A percentile compares a stretch with the other conserved stretches of the same genome.
Evolutionary conservation across 1,140 invertebrate genomes (phyloP).

Genomic region (Whitmania pigra): DNA sequence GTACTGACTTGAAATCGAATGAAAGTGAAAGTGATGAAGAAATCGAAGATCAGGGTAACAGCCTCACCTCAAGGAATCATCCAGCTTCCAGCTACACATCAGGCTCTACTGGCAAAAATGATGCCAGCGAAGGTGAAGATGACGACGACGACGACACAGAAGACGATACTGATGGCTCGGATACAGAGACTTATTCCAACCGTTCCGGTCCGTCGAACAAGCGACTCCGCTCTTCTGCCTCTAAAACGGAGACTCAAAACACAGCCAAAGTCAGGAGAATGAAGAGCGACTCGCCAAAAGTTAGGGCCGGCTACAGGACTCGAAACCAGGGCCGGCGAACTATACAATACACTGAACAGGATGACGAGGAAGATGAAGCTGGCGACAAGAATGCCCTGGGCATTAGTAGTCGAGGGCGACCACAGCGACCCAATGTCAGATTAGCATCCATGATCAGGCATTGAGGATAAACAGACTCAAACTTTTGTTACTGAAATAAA

Average conservation of each 20-base stretch:
- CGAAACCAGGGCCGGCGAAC: conserved; percentile 34
- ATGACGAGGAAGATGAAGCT: conserved; percentile 30
- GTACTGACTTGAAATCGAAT: neutral
- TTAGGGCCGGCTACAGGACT: conserved; percentile 15
- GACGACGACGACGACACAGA: conserved; percentile 17
- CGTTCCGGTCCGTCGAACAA: conserved; percentile 34
- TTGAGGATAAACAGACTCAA: too few species aligned
- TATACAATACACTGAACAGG: conserved; percentile 37
- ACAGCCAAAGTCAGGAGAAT: conserved; percentile 20
- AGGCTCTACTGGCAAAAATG: neutral
- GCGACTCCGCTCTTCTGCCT: conserved; percentile 17
- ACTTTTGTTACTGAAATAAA: too few species aligned
- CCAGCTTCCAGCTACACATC: neutral
- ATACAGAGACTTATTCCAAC: conserved; percentile 49
- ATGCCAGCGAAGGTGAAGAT: neutral
- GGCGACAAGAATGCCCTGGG: conserved; percentile 28
- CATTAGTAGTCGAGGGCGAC: conserved; percentile 67
- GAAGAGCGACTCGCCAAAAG: conserved; percentile 5
- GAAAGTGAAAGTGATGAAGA: neutral
- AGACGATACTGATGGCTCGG: conserved; percentile 45
- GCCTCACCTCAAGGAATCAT: too few species aligned
- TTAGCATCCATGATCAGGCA: conserved; percentile 32
- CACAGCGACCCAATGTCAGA: conserved; percentile 65
- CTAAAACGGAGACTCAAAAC: conserved; percentile 20
- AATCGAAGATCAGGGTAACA: neutral